A percentile compares a stretch with the other conserved stretches of the same genome.
These are phyloP conservation scores for Thermophis baileyi DNA, from an alignment of 2,113 vertebrate species.

Conservation along the genomic window DNA sequence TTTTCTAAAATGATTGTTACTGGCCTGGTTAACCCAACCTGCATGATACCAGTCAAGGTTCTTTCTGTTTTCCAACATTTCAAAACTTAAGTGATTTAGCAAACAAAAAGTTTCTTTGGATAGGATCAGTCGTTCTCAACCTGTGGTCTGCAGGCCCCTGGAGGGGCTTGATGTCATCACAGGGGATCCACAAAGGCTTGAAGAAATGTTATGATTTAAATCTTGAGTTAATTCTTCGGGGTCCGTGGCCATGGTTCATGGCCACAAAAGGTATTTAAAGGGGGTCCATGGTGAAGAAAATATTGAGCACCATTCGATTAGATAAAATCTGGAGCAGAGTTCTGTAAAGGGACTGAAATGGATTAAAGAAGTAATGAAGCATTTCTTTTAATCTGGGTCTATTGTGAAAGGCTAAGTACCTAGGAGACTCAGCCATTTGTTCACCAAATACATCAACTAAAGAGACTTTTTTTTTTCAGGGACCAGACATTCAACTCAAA, in stretches of 20 bases:
- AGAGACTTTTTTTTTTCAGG: background rate
- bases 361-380: constrained; percentile 11
- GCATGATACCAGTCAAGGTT: background rate
- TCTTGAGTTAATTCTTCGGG: no score
- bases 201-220: no score
- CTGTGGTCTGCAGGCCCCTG: no score
- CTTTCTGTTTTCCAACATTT: background rate
- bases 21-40: background rate
- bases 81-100: constrained; percentile 19
- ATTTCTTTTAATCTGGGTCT: background rate
- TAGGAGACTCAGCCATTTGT: constrained; percentile 27
- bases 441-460: background rate
- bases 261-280: no score
- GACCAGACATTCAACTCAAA: background rate
- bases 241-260: no score
- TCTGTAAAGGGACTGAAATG: constrained; percentile 10
- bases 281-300: no score
- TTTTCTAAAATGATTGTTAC: background rate
- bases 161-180: no score
- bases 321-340: background rate
- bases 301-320: background rate
- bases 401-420: constrained; percentile 1
- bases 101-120: constrained; percentile 44
- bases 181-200: no score
- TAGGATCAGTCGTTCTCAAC: no score